These are phyloP conservation scores for Archips xylosteana DNA, from an alignment of 2,888 invertebrate species.

Conservation along the genomic window DNA sequence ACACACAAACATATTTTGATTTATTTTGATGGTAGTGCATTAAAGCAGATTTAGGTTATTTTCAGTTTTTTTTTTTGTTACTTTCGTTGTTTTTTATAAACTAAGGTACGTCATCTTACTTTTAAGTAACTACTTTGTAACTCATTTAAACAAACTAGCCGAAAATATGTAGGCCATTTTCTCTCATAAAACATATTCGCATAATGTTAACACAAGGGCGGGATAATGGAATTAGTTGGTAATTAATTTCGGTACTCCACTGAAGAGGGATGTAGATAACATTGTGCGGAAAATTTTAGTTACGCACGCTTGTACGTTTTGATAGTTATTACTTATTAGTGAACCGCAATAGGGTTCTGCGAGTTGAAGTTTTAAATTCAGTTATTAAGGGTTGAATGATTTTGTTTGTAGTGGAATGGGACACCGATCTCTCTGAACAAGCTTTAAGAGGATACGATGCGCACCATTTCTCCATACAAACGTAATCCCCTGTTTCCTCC, in stretches of 20 bases:
- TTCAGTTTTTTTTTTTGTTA: too few species aligned
- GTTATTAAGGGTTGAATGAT: conserved; percentile 41
- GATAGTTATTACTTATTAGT: conserved; percentile 51
- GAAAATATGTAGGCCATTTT: conserved; percentile 27
- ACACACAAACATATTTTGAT: too few species aligned
- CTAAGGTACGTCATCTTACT: neutral
- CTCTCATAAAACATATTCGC: conserved; percentile 41
- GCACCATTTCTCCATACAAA: too few species aligned
- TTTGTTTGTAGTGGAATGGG: conserved; percentile 28
- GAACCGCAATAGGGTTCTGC: conserved; percentile 48
- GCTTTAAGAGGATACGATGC: too few species aligned
- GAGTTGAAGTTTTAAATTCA: conserved; percentile 50
- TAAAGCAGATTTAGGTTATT: too few species aligned
- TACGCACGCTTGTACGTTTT: conserved; percentile 55
- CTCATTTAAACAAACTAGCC: neutral
- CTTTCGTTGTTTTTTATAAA: too few species aligned
- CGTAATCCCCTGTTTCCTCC: too few species aligned
- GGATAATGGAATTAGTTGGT: conserved; percentile 73
- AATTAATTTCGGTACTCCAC: conserved; percentile 72
- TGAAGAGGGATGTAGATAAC: conserved; percentile 66
- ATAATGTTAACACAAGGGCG: conserved; percentile 49
- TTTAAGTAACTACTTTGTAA: neutral
- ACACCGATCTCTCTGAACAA: conserved; percentile 9
- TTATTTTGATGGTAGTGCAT: too few species aligned
- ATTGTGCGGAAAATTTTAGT: conserved; percentile 62